Conservation (phyloP, 2,113 vertebrate species). For the Columba janthina region DNA sequence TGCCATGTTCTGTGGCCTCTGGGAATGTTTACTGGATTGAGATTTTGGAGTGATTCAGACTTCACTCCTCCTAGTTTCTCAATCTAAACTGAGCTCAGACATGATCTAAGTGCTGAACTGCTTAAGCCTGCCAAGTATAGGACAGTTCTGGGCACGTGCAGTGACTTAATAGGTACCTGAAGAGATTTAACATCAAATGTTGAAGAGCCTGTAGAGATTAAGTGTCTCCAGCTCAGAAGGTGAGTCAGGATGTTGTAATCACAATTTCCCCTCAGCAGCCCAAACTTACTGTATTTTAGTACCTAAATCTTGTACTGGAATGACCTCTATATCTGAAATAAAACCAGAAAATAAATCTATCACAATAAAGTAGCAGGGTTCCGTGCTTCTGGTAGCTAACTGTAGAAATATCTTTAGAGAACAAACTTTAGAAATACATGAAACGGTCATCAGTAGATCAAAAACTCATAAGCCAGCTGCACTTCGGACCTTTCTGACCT, state of each 20-base stretch:
- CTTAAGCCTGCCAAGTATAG: conserved; percentile 19
- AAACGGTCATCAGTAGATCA: background rate
- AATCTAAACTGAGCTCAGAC: conserved; percentile 56
- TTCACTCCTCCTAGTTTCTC: conserved; percentile 31
- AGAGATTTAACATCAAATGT: conserved; percentile 63
- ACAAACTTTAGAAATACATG: background rate
- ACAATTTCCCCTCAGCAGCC: background rate
- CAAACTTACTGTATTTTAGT: background rate
- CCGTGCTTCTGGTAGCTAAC: background rate
- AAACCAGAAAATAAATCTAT: background rate
- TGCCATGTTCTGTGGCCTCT: background rate
- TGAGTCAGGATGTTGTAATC: conserved; percentile 51
- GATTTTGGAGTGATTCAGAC: conserved; percentile 36
- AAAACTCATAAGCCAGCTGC: background rate
- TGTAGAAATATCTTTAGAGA: background rate
- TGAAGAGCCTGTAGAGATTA: conserved; percentile 46
- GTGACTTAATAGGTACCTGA: conserved; percentile 56
- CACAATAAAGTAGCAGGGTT: background rate
- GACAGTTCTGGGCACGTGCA: conserved; percentile 64
- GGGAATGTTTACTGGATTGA: conserved; percentile 4
- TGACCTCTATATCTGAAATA: background rate
- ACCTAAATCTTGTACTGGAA: background rate
- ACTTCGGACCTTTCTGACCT: background rate
- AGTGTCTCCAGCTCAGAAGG: conserved; percentile 31
- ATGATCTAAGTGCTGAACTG: conserved; percentile 45